These are phyloP conservation scores for Andrena bicolor DNA, from an alignment of 2,888 invertebrate genomes.

Conservation along the genomic window DNA sequence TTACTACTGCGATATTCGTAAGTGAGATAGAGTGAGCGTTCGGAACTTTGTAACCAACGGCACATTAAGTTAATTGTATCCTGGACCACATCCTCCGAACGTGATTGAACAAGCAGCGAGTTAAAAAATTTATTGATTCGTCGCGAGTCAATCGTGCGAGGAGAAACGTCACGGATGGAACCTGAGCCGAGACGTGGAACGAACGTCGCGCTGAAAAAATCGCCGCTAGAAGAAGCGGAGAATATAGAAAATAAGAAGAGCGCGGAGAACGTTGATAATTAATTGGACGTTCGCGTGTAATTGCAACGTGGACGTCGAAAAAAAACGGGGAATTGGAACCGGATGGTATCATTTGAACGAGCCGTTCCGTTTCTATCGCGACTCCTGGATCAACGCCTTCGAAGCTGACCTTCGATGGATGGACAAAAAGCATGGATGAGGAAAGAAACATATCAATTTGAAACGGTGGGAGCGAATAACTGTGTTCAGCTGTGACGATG, in stretches of 20 bases:
- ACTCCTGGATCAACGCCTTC: neutral
- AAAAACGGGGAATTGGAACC: neutral
- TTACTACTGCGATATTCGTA: too few species aligned
- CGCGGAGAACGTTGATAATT: conserved; percentile 26
- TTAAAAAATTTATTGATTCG: conserved; percentile 12
- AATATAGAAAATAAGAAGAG: conserved; percentile 5
- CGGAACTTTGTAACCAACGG: too few species aligned
- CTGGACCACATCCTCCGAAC: neutral
- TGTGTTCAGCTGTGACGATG: neutral
- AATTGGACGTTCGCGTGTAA: conserved; percentile 19
- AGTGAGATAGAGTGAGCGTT: too few species aligned
- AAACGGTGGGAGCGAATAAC: neutral
- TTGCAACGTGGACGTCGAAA: neutral
- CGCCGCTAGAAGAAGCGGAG: neutral
- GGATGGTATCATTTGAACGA: conserved; percentile 8
- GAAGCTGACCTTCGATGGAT: conserved; percentile 40
- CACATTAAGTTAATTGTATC: too few species aligned
- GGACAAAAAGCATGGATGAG: conserved; percentile 20
- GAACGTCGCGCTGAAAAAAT: neutral
- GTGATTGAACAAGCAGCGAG: neutral
- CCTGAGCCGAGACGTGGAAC: conserved; percentile 1
- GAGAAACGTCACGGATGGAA: neutral
- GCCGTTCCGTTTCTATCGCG: neutral
- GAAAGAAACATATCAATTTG: neutral
- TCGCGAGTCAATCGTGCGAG: neutral